Evolutionary conservation across 2,797 vertebrate species (phyloP), one percentile per base, ranked within the genome.

Genomic region (Crocodylus rhombifer): DNA sequence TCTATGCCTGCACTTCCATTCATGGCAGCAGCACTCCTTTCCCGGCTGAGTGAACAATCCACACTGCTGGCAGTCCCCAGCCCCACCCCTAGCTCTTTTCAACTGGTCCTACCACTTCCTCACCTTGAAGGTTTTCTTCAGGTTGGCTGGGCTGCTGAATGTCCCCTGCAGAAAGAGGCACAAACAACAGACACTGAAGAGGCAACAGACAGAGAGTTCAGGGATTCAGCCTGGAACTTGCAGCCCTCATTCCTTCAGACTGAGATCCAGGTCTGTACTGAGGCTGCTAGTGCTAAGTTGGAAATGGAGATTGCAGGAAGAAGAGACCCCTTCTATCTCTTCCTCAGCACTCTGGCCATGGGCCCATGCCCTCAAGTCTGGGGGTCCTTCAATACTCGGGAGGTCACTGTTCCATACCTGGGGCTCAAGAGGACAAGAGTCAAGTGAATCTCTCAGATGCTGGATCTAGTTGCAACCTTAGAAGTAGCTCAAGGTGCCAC

Each of bases 41-140:
- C 63, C 8, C 30, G 9, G 15, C 5, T 65, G 65, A 33, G 60
- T 42, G 36, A 94, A 76, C 25, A 23, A 23, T 33, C 84, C 18
- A 33, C 25, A 71, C 28, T 86, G 21, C 56, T 92, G 25, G 56
- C 63, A 77, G 12, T 20, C 20, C 6, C n/a, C 42, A 89, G 18
- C 10, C 33, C 20, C 28, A 10, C 82, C 1, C 0, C 74, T 69
- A 81, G 83, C 30, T 51, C 30, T 86, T 81, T 93, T 88, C 71
- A 83, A 76, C 62, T 83, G 75, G 74, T 10, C 58, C 16, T 88
- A 77, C 51, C 78, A 21, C 18, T 33, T n/a, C 83, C 97, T 36
- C 96, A 99, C 99, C 98, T 98, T 99, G 95, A 99, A 99, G 3
- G 99, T 99, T 95, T 99, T 99, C 94, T 98, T 99, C 96, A 99